Evolutionary conservation across 1,140 invertebrate genomes (phyloP).

Genomic region (Nymphalis io): DNA sequence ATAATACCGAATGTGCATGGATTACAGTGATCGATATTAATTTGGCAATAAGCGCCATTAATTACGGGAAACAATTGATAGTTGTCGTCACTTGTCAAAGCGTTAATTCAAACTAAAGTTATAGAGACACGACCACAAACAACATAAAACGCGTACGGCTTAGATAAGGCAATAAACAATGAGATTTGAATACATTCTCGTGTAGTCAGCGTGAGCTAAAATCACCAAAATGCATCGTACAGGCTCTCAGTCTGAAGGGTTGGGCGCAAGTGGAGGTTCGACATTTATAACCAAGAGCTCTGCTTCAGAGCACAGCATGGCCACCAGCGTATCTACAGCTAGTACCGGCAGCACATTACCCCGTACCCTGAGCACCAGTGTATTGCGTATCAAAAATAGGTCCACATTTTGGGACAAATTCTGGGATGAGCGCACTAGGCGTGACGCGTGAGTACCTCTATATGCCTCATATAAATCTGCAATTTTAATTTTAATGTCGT

Average conservation of each 20-base stretch:
- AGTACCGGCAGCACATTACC: conserved; percentile 81
- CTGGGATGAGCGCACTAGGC: conserved; percentile 84
- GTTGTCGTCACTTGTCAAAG: conserved; percentile 22
- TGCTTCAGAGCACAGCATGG: conserved; percentile 80
- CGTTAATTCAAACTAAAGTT: conserved; percentile 6
- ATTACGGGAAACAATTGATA: conserved; percentile 17
- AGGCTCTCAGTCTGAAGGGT: conserved; percentile 77
- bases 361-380: conserved; percentile 89
- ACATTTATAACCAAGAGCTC: conserved; percentile 75
- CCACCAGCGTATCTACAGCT: conserved; percentile 74
- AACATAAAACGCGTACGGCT: not conserved
- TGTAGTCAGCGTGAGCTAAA: conserved; percentile 60
- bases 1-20: conserved; percentile 7
- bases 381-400: conserved; percentile 86
- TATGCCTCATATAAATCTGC: not conserved
- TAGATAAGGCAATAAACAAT: conserved; percentile 31
- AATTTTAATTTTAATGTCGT: not conserved
- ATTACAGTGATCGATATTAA: conserved; percentile 18
- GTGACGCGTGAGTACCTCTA: conserved; percentile 84
- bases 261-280: conserved; percentile 56
- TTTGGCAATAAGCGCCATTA: conserved; percentile 7
- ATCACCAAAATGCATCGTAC: conserved; percentile 79
- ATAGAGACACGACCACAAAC: not conserved
- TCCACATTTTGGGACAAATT: conserved; percentile 92
- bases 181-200: conserved; percentile 54